Base-by-base conservation (phyloP, 2,113 vertebrate genomes). In the Hydropotes inermis region DNA sequence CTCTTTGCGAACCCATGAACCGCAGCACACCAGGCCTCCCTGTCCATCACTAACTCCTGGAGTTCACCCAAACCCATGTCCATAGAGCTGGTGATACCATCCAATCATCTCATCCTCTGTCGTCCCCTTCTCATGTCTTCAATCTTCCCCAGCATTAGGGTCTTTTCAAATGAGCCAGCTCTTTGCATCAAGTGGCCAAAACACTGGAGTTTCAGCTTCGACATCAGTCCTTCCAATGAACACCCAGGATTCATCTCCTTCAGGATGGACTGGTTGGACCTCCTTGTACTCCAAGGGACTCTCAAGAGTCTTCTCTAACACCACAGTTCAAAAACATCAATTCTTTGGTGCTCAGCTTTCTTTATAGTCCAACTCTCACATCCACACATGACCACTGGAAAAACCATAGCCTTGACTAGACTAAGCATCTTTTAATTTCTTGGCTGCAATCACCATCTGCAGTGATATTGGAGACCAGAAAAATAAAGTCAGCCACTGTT, bases 41-140 rank as follows among this genome's bases (percentile, higher is more conserved):
- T 67, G 33, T n/a, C 33, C 3, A 19, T 67, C 33, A 67, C 1
- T 0, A 67, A n/a, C 33, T 67, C 7, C 33, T 0, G 1, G 33
- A 67, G 61, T 19, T 7, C 3, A 67, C 61, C 16, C 33, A 67
- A 19, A 67, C 15, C 7, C 30, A 64, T 64, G 33, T 64, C 33
- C 33, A 19, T n/a, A 19, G 61, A 64, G 33, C n/a, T 0, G 1
- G 61, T 64, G 61, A n/a, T 64, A 16, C 61, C 61, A 64, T 64
- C 33, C 33, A 64, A n/a, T 30, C 33, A 64, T n/a, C 61, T 64
- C 33, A 64, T 64, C 61, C 61, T n/a, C 30, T n/a, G 30, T 64
- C 3, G 1, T 64, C 61, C 61, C 7, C 15, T 64, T n/a, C 30
- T 64, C 61, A 15, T 64, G 30, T 3, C 61, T 7, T 64, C 7